Base-by-base conservation (phyloP, 2,888 invertebrate genomes). In the Cactoblastis cactorum region DNA sequence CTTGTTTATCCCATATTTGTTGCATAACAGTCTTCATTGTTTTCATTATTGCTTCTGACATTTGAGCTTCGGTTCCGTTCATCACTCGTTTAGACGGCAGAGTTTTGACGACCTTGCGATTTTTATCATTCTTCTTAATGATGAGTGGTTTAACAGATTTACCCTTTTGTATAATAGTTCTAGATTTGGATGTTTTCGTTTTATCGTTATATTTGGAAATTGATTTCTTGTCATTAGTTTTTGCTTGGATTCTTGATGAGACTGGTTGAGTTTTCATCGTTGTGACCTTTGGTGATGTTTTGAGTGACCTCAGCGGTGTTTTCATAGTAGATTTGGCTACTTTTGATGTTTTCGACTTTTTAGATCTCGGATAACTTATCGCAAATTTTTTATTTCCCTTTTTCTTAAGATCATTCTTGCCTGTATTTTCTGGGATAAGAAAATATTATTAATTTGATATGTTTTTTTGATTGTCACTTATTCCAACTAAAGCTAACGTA, bases 21-120 rank as follows among this genome's bases (percentile, higher is more conserved):
- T 73, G 64, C 2, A 75, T 70, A 0, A 65, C 65, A 1, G 58
- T 47, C 57, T 74, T 66, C 1, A 77, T 70, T 57, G 62, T 61
- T 14, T 70, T 73, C 0, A 74, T 60, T 14, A 77, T 62, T 43
- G 63, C 66, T 49, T 69, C 57, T 2, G 69, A 64, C 32, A 63
- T 62, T 5, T 53, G 52, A 6, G 38, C 49, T 22, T 62, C 34
- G 48, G 54, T 39, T 54, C 54, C 51, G 51, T 59, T 53, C 28
- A 54, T 43, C 39, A 52, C n/a, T 45, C 58, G 45, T 39, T 51
- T 55, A 22, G 49, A 22, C 6, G 51, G 54, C 49, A 58, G 60
- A 15, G 50, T 15, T 8, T 58, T 55, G 0, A 63, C 50, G 0
- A 61, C 22, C 15, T 61, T 35, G 6, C 65, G 57, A 15, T 61